These are phyloP conservation scores for Drosophila obscura DNA, from an alignment of 1,140 invertebrate species.

Conservation along the genomic window DNA sequence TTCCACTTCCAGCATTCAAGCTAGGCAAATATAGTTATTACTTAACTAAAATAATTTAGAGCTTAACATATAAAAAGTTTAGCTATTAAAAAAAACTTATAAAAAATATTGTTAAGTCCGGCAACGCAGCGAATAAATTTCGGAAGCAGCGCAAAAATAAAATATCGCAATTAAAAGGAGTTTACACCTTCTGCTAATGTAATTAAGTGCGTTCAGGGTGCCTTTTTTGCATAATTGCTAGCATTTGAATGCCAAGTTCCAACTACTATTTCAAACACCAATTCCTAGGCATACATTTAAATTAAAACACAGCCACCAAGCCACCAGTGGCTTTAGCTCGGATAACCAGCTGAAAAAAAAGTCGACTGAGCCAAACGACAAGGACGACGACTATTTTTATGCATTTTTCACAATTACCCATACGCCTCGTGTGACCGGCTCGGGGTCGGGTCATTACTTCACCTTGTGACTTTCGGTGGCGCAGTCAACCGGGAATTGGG, in stretches of 20 bases:
- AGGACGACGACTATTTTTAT: constrained; percentile 36
- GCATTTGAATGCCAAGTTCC: constrained; percentile 9
- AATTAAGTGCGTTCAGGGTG: constrained; percentile 13
- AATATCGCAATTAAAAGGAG: too few relatives aligned
- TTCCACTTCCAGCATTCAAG: too few relatives aligned
- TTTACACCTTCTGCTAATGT: constrained; percentile 1
- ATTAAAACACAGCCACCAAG: constrained; percentile 19
- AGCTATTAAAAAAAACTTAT: too few relatives aligned
- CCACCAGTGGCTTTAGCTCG: background rate
- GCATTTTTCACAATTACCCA: constrained; percentile 73
- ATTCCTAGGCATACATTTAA: constrained; percentile 41
- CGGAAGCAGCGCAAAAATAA: background rate
- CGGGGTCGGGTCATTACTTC: constrained; percentile 67
- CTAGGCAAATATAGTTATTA: too few relatives aligned
- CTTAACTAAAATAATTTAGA: too few relatives aligned
- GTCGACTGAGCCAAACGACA: constrained; percentile 1
- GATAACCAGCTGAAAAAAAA: background rate
- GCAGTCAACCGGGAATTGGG: constrained; percentile 14
- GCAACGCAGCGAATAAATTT: too few relatives aligned
- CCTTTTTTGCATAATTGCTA: constrained; percentile 19
- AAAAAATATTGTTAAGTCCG: too few relatives aligned
- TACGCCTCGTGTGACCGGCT: constrained; percentile 59
- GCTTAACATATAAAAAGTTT: too few relatives aligned
- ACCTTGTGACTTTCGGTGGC: constrained; percentile 50
- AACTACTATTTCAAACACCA: constrained; percentile 16